These are phyloP conservation scores for Sciurus vulgaris DNA, from an alignment of 2,797 vertebrate species.

Conservation along the genomic window DNA sequence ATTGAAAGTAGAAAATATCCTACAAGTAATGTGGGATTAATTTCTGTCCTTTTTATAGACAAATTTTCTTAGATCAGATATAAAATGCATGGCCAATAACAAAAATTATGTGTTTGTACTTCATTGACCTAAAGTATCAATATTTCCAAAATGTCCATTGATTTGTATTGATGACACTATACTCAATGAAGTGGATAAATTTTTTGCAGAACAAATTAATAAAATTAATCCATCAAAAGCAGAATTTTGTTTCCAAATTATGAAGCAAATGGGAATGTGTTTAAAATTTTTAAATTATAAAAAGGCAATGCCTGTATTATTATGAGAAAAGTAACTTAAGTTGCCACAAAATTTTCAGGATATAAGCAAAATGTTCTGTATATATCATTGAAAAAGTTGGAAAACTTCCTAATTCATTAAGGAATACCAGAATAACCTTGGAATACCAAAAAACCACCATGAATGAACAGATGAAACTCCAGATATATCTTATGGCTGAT, in stretches of 20 bases:
- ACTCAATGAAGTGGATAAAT: background rate
- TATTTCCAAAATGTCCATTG: background rate
- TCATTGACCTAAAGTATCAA: background rate
- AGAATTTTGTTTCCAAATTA: background rate
- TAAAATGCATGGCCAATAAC: background rate
- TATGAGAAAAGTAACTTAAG: background rate
- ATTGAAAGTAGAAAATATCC: background rate
- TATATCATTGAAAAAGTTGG: background rate
- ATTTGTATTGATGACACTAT: background rate
- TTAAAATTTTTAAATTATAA: background rate
- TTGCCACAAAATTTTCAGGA: background rate
- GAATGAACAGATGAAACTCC: conserved; percentile 30
- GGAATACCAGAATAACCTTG: conserved; percentile 33
- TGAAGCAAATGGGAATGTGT: background rate
- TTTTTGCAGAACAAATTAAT: background rate
- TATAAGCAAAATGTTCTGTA: background rate
- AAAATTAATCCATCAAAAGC: background rate
- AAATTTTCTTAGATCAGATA: background rate
- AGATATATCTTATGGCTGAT: background rate
- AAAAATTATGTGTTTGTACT: background rate
- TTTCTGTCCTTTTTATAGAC: background rate
- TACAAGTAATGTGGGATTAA: background rate
- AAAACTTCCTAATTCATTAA: conserved; percentile 44
- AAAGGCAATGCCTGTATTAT: background rate
- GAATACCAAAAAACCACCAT: background rate